Conservation (phyloP, 53 echinoderm and acorn worm genomes). For the Mesocentrotus franciscanus region DNA sequence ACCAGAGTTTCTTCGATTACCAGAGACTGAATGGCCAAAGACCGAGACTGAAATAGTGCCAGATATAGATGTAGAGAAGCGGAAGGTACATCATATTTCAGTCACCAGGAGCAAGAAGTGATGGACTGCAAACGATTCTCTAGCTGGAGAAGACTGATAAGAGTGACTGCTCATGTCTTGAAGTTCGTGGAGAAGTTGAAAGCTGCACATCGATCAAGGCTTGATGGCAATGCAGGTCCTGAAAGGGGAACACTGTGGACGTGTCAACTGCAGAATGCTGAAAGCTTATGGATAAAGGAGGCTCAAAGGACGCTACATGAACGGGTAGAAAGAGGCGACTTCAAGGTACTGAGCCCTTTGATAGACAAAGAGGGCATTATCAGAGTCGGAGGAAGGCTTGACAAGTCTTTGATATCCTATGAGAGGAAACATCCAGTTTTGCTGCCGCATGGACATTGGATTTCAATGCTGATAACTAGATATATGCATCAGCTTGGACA, state of each 20-base stretch:
- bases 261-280: constrained; percentile 61
- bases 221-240: neutral
- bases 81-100: constrained; percentile 55
- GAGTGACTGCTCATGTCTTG: constrained; percentile 31
- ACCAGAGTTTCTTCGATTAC: constrained; percentile 59
- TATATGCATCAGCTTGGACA: constrained; percentile 68
- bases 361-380: constrained; percentile 64
- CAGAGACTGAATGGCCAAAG: constrained; percentile 70
- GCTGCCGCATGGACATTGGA: constrained; percentile 59
- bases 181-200: constrained; percentile 25
- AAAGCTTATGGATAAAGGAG: constrained; percentile 46
- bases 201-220: constrained; percentile 24
- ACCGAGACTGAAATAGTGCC: neutral
- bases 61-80: constrained; percentile 38
- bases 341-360: constrained; percentile 63
- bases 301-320: neutral
- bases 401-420: constrained; percentile 55
- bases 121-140: constrained; percentile 60
- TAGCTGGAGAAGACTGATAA: neutral
- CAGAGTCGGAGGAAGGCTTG: constrained; percentile 72
- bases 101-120: neutral
- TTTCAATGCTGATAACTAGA: constrained; percentile 68
- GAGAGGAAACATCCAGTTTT: constrained; percentile 70
- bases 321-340: constrained; percentile 13
- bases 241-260: neutral